Evolutionary conservation across 23 tunicate genomes (phyloP), one percentile per base, ranked within the genome.

Genomic region (Trididemnum nubilum): DNA sequence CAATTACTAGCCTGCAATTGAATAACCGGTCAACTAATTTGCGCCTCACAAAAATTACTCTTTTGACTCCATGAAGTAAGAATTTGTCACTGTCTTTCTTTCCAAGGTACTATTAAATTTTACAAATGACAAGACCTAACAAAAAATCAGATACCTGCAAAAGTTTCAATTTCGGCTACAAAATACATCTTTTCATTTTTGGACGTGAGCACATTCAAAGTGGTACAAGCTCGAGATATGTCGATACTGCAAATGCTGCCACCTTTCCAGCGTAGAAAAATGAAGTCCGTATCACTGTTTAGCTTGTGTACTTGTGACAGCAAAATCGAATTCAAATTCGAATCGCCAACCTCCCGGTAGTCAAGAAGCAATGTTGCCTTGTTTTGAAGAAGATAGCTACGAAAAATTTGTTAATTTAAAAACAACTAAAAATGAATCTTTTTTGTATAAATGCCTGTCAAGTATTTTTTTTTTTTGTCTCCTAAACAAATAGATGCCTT

Each of bases 111-210:
- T n/a, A n/a, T n/a, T n/a, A n/a, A n/a, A n/a, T n/a, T n/a, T n/a
- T n/a, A n/a, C n/a, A n/a, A n/a, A n/a, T n/a, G n/a, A n/a, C n/a
- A n/a, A n/a, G n/a, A n/a, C n/a, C n/a, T n/a, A n/a, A n/a, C n/a
- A n/a, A n/a, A n/a, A n/a, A n/a, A n/a, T n/a, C 9, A 61, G 0
- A 2, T 52, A 82, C 86, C 86, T 57, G 89, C 94, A 59, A 77
- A 44, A 64, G 85, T 84, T 24, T 51, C 76, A 18, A 83, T 61
- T 27, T 85, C 74, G 7, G 84, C 81, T 15, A 77, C 84, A 27
- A 84, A 69, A 2, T 73, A 49, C 28, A 89, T 3, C 0, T 36
- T 9, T 0, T 37, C 58, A 0, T 57, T 23, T 22, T 72, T 39
- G 9, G 29, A 49, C 25, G 52, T 25, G 36, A 89, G 51, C 15